Percentiles rank a stretch among this genome's conserved stretches.
Evolutionary conservation across 2,113 vertebrate species (phyloP).

Genomic region (Nansenia antarctica): DNA sequence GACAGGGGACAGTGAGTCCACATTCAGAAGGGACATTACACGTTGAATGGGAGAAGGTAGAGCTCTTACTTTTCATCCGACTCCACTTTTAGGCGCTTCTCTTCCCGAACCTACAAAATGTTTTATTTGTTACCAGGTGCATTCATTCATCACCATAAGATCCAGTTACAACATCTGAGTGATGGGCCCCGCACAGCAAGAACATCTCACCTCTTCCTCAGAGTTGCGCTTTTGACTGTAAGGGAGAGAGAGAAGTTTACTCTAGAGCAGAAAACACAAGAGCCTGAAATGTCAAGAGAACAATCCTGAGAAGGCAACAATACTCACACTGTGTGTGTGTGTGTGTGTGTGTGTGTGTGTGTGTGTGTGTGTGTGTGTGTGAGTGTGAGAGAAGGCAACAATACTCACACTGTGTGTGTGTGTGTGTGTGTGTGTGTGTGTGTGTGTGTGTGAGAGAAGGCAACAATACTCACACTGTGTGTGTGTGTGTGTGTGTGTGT

Average conservation of each 20-base stretch:
- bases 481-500: too few species aligned
- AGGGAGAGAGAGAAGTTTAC: not conserved
- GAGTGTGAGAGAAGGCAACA: too few species aligned
- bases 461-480: too few species aligned
- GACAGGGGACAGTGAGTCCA: not conserved
- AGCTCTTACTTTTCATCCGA: conserved; percentile 78
- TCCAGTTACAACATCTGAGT: too few species aligned
- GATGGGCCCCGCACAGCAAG: not conserved
- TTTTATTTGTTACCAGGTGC: not conserved
- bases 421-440: too few species aligned
- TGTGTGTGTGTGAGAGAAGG: too few species aligned
- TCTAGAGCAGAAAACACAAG: not conserved
- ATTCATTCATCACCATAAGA: too few species aligned
- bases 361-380: too few species aligned
- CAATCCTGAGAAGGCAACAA: not conserved
- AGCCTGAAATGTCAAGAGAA: not conserved
- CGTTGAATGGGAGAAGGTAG: not conserved
- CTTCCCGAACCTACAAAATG: conserved; percentile 72
- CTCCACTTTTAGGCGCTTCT: conserved; percentile 87
- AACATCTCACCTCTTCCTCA: conserved; percentile 66
- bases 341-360: too few species aligned
- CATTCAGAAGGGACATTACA: not conserved
- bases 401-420: too few species aligned
- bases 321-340: too few species aligned
- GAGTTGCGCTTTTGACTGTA: conserved; percentile 86